Evolutionary conservation across 1,140 invertebrate species (phyloP).

Genomic region (Drosophila persimilis): DNA sequence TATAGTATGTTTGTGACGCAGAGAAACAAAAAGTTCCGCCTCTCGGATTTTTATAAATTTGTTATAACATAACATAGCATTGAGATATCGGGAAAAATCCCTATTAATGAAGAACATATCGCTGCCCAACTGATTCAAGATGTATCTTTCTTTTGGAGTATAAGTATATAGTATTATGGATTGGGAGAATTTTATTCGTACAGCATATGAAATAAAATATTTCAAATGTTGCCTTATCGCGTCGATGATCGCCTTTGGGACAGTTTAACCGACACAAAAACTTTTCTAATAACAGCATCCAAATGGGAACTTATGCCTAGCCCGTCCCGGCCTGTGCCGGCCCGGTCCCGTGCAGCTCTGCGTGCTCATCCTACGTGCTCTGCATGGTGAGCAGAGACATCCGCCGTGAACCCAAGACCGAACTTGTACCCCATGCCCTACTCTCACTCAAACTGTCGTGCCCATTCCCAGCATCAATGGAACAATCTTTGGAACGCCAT

Average conservation of each 20-base stretch:
- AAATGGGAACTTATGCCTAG: constrained; percentile 74
- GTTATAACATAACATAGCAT: too few species aligned
- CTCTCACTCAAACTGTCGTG: not conserved
- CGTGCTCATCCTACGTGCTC: constrained; percentile 58
- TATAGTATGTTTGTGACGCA: too few species aligned
- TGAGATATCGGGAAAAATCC: too few species aligned
- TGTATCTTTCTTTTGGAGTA: too few species aligned
- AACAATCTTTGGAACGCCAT: constrained; percentile 80
- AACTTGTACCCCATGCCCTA: not conserved
- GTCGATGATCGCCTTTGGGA: constrained; percentile 71
- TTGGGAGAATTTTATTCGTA: constrained; percentile 14
- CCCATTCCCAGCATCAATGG: constrained; percentile 54
- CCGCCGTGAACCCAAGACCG: constrained; percentile 16
- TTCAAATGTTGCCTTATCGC: constrained; percentile 54
- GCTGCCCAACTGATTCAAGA: too few species aligned
- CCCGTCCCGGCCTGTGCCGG: not conserved
- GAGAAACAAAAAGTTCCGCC: too few species aligned
- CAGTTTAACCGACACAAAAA: constrained; percentile 67
- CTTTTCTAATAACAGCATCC: constrained; percentile 78
- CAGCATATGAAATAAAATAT: constrained; percentile 44
- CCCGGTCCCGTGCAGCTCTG: not conserved
- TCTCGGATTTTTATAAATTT: too few species aligned
- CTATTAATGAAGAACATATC: too few species aligned
- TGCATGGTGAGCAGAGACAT: constrained; percentile 48
- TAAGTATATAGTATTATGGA: constrained; percentile 4